phyloP scores from a whole-genome alignment of 2,797 vertebrate species.

The Malacoraja senta region DNA sequence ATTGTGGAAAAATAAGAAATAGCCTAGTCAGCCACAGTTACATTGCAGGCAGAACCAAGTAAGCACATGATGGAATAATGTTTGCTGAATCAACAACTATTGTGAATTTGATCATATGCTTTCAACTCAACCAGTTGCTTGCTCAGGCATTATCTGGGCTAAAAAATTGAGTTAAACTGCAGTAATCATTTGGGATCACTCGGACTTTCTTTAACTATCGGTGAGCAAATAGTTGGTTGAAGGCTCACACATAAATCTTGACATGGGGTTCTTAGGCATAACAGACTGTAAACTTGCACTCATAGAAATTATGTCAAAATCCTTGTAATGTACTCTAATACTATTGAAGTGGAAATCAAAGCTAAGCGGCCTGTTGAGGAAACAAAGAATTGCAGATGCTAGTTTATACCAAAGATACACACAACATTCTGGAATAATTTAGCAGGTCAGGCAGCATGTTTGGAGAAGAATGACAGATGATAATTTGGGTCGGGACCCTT shows the following conservation, averaged over 20 bases:
- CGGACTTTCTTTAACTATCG: not conserved
- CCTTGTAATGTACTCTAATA: not conserved
- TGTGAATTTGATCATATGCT: not conserved
- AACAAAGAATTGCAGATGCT: too few species aligned
- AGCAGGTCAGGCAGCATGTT: too few species aligned
- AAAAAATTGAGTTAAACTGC: not conserved
- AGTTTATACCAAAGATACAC: too few species aligned
- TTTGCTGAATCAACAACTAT: constrained; percentile 12
- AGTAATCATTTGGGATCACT: not conserved
- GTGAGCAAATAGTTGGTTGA: not conserved
- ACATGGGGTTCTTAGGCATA: not conserved
- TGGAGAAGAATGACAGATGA: too few species aligned
- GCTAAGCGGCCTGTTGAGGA: not conserved
- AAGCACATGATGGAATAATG: not conserved
- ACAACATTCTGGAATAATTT: too few species aligned
- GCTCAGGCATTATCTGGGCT: not conserved
- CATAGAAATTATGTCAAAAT: not conserved
- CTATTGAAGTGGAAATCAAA: not conserved
- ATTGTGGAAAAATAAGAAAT: not conserved
- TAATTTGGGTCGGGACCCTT: too few species aligned
- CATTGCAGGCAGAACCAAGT: not conserved
- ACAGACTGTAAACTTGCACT: not conserved
- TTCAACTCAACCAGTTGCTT: not conserved
- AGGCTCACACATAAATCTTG: not conserved
- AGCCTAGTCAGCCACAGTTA: not conserved